These are phyloP conservation scores for Dendrocopos noguchii DNA, from an alignment of 2,113 vertebrate species.

Conservation along the genomic window DNA sequence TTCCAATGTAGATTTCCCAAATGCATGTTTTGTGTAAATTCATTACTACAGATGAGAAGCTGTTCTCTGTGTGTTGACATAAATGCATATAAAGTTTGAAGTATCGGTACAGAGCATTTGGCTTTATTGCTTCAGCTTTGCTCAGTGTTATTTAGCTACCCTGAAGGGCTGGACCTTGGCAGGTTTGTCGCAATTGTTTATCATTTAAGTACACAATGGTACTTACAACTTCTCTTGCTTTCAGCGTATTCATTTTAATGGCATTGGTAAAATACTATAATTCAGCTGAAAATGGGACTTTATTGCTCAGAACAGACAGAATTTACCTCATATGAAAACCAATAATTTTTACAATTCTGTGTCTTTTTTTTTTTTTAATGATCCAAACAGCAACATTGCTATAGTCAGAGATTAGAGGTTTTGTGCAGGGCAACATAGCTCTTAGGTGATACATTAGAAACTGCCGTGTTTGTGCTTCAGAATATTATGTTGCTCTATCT, in stretches of 20 bases:
- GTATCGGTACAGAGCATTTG: not conserved
- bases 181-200: not conserved
- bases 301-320: not conserved
- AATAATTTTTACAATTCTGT: not conserved
- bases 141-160: not conserved
- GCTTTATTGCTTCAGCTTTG: constrained; percentile 14
- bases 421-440: not conserved
- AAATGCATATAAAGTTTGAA: constrained; percentile 33
- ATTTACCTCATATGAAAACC: not conserved
- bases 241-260: not conserved
- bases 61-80: not conserved
- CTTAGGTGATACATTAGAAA: not conserved
- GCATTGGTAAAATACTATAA: not conserved
- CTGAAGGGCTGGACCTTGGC: not conserved
- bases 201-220: not conserved
- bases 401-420: not conserved
- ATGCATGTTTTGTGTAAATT: not conserved
- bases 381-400: not conserved
- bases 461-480: not conserved
- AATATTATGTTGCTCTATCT: not conserved
- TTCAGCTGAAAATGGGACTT: not conserved
- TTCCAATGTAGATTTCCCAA: not conserved
- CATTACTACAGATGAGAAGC: not conserved
- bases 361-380: not conserved
- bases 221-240: constrained; percentile 24